Evolutionary conservation across 2,888 invertebrate species (phyloP).

Genomic region (Eledona agricola): DNA sequence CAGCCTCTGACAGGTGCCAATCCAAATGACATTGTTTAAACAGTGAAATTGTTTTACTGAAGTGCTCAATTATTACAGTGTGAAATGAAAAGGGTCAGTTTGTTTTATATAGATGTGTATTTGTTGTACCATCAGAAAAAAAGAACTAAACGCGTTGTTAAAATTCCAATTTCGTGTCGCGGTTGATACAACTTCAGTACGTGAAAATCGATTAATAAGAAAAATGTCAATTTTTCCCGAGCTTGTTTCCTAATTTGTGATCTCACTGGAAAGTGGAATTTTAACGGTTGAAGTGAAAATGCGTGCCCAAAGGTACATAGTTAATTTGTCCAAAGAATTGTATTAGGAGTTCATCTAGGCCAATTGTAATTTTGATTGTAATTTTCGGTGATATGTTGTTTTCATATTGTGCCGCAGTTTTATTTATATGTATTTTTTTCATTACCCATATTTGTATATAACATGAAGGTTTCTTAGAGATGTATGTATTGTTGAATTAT

Average conservation of each 20-base stretch:
- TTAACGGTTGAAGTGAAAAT: conserved; percentile 24
- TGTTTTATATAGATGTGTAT: conserved; percentile 30
- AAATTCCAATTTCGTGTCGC: conserved; percentile 27
- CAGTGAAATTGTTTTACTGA: conserved; percentile 41
- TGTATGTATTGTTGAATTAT: conserved; percentile 43
- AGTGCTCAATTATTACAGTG: conserved; percentile 44
- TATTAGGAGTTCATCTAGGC: conserved; percentile 38
- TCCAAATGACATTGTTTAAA: conserved; percentile 81
- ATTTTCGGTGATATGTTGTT: conserved; percentile 34
- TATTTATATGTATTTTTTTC: conserved; percentile 39
- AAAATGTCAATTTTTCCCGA: conserved; percentile 7
- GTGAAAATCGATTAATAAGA: conserved; percentile 3
- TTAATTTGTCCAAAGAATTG: conserved; percentile 43
- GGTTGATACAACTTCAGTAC: no score
- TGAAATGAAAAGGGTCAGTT: conserved; percentile 35
- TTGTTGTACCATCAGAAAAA: conserved; percentile 28
- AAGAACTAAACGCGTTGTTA: conserved; percentile 23
- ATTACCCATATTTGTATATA: conserved; percentile 43
- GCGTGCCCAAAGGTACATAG: conserved; percentile 38
- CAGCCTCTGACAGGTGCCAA: conserved; percentile 83
- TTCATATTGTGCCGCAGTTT: conserved; percentile 40
- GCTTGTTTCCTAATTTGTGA: conserved; percentile 18
- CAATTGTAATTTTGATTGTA: conserved; percentile 39
- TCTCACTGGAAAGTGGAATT: conserved; percentile 33
- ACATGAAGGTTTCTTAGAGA: conserved; percentile 41